These are phyloP conservation scores for Microplitis mediator DNA, from an alignment of 1,140 invertebrate genomes.

Conservation along the genomic window DNA sequence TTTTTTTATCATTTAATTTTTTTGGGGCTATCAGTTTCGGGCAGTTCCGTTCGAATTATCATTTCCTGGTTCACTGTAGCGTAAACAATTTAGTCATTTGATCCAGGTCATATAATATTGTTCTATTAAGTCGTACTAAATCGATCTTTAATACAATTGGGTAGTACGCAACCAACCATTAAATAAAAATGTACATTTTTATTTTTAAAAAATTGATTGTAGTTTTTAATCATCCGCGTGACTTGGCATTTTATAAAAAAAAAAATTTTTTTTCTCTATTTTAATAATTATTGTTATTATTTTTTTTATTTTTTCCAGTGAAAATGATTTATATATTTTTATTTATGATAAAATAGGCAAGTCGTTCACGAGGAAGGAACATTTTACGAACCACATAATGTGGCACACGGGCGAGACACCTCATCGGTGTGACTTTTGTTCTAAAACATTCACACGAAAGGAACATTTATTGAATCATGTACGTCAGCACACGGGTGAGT, in stretches of 20 bases:
- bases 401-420: constrained; percentile 87
- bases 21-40: too few relatives aligned
- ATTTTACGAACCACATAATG: constrained; percentile 85
- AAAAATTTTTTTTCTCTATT: neutral
- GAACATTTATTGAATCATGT: constrained; percentile 84
- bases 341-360: constrained; percentile 62
- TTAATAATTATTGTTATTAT: neutral
- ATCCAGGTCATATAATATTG: neutral
- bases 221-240: too few relatives aligned
- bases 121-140: neutral
- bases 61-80: neutral
- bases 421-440: constrained; percentile 83
- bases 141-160: constrained; percentile 14
- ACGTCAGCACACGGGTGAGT: constrained; percentile 82
- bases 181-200: neutral
- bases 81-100: constrained; percentile 3
- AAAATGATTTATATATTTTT: constrained; percentile 18
- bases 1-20: too few relatives aligned
- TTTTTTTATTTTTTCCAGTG: too few relatives aligned
- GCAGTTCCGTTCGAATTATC: neutral
- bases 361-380: constrained; percentile 84
- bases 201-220: too few relatives aligned
- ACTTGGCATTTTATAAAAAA: too few relatives aligned
- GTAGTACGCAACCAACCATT: neutral
- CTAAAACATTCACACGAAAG: constrained; percentile 82